Base-by-base conservation (phyloP, 2,888 invertebrate genomes). In the Salpingus planirostris region DNA sequence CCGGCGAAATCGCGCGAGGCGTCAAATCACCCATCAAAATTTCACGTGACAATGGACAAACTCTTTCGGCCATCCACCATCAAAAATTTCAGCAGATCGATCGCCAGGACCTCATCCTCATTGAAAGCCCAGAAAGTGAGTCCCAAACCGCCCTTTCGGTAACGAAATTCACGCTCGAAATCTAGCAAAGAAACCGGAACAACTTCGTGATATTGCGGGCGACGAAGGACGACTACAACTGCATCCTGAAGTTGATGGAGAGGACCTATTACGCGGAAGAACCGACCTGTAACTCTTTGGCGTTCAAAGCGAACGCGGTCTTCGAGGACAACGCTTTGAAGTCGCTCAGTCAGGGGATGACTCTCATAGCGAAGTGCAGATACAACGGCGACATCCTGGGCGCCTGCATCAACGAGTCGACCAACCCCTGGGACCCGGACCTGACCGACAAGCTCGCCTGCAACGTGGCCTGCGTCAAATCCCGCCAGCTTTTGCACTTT, bases 391-490 rank as follows among this genome's bases (percentile, higher is more conserved):
- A 47, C 11, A 51, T 65, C 21, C 52, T 73, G 0, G 74, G 72
- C 0, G 65, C 71, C 1, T 48, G 58, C 3, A 65, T 74, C 0
- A 70, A 68, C 30, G 65, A 65, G 44, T 65, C 65, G 28, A 52
- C 66, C 1, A 66, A 59, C 40, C 69, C 69, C 0, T 73, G 74
- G 74, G 68, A 66, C 48, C 61, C 69, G 0, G 60, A 64, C 13
- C 62, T 71, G 51, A 57, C 66, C 1, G 71, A 74, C 33, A 68
- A 69, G 37, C 66, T 73, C 60, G 73, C 71, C 0, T 69, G 70
- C 40, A 57, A 49, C 37, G 64, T 72, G 0, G 24, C 43, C 1
- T 59, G 62, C 6, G 50, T 36, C 2, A 64, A 70, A 0, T 67
- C 70, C 32, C 56, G 62, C 15, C 47, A 68, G 31, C 51, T 71